Base-by-base conservation (phyloP, 2,797 vertebrate species). In the Chloroceryle amazona region DNA sequence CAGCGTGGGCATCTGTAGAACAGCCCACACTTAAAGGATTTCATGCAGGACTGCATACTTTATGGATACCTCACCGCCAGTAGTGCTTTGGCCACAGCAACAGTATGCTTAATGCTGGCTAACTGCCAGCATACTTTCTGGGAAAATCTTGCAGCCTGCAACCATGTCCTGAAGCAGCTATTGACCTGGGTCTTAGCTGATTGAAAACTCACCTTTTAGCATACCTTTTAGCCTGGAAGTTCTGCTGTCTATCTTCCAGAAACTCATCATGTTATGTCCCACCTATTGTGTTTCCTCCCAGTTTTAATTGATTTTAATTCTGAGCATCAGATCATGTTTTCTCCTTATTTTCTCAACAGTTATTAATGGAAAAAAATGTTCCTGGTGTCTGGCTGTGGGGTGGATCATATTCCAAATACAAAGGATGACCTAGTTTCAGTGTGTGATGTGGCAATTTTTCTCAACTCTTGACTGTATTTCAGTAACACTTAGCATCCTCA, bases 401-500 rank as follows among this genome's bases (percentile, higher is more conserved):
- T 70, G 83, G 39, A 60, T 93, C 9, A 0, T 89, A 49, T 93
- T 92, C 66, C 76, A 90, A 82, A 89, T 49, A 93, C 51, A 86
- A 96, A 89, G 66, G 70, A 62, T 89, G 70, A 86, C 89, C 92
- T 85, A 70, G 41, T 81, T 94, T 47, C 1, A 0, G 4, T 90
- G n/a, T 87, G 73, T 46, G 90, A 92, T 94, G 93, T 86, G 89
- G 93, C 90, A 93, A 41, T 89, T 80, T 89, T 63, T 67, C 81
- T 85, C 89, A 80, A 28, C 31, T 90, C 47, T 65, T 60, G 66
- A 21, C 54, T 65, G 35, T 47, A 29, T 80, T 94, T 85, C 92
- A 80, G 83, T 75, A 89, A 81, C 88, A 94, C 60, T 96, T 96
- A 96, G 73, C 81, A 85, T 71, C 44, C 78, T 96, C 71, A 96